Evolutionary conservation across 2,113 vertebrate genomes (phyloP).

Genomic region (Crotalus horridus): DNA sequence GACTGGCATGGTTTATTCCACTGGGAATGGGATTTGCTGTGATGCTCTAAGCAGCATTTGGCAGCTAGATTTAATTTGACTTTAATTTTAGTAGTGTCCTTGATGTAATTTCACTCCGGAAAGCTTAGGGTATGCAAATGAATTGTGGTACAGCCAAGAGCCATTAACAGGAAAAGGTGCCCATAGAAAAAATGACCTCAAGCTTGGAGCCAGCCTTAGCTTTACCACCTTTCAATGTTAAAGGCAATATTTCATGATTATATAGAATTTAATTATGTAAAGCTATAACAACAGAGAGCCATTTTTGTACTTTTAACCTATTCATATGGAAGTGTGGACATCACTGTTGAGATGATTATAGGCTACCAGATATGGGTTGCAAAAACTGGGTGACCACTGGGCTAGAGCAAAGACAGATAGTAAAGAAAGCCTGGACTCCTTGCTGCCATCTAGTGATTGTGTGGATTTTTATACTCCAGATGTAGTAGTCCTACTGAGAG

Average conservation of each 20-base stretch:
- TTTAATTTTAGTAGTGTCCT: neutral
- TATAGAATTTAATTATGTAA: neutral
- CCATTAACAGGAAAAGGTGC: neutral
- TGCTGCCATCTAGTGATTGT: neutral
- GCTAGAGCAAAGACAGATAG: neutral
- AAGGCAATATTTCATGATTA: neutral
- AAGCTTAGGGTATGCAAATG: neutral
- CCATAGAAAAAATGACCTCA: neutral
- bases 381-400: neutral
- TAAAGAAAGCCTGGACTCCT: neutral
- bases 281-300: neutral
- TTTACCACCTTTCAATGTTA: neutral
- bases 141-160: neutral
- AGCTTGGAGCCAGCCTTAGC: neutral
- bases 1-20: neutral
- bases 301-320: neutral
- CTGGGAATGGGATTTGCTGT: neutral
- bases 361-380: neutral
- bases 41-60: neutral
- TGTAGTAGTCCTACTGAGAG: neutral
- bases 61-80: neutral
- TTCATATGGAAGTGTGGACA: neutral
- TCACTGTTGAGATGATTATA: neutral
- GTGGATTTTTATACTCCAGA: neutral
- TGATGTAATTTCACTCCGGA: neutral